A percentile compares a stretch with the other conserved stretches of the same genome.
Evolutionary conservation across 2,888 invertebrate species (phyloP).

Genomic region (Phasia obesa): DNA sequence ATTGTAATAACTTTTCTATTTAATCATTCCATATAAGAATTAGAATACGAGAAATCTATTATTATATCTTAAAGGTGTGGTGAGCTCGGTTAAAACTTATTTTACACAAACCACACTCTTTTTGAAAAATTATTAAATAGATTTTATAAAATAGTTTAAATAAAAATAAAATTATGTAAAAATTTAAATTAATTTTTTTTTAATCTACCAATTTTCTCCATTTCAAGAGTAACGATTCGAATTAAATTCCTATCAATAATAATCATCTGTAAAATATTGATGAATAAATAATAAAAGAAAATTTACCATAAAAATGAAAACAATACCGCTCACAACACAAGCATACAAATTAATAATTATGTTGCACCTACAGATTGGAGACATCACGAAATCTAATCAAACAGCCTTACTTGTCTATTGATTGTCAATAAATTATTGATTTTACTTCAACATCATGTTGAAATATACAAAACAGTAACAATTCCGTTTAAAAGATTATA

Average conservation of each 20-base stretch:
- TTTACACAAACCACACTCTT: no score
- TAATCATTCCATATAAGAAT: no score
- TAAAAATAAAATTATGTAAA: no score
- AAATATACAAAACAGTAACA: neutral
- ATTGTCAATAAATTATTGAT: constrained; percentile 36
- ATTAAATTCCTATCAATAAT: constrained; percentile 5
- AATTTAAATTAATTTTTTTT: no score
- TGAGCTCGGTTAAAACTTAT: no score
- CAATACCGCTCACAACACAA: neutral
- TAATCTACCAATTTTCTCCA: no score
- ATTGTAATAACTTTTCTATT: no score
- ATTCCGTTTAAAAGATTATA: neutral
- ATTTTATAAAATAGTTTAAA: no score
- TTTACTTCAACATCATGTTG: constrained; percentile 11
- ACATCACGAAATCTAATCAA: neutral
- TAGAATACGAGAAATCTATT: no score
- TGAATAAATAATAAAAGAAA: constrained; percentile 44
- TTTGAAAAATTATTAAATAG: no score
- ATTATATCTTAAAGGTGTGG: no score
- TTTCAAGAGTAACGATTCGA: neutral
- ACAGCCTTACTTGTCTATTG: neutral
- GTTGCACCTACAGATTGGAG: constrained; percentile 36
- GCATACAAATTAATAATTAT: constrained; percentile 8
- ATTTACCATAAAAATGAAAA: neutral
- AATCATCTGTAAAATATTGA: constrained; percentile 27